Conservation (phyloP, 2,797 vertebrate genomes). For the Gallirallus australis region DNA sequence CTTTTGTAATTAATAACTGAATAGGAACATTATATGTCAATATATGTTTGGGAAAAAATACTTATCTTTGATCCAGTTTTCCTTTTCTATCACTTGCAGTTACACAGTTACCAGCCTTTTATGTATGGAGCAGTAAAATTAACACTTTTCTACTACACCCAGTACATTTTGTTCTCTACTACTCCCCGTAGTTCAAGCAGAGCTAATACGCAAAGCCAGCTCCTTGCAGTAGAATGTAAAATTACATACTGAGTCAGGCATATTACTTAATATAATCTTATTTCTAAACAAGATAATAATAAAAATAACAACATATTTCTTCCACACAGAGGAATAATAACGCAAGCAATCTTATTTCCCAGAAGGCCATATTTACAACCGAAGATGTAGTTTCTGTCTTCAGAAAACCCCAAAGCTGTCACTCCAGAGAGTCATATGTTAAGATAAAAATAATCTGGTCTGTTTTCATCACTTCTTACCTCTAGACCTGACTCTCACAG, state of each 20-base stretch:
- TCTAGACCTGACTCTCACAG: not conserved
- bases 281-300: slow-evolving; percentile 20
- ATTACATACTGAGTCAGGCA: not conserved
- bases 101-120: not conserved
- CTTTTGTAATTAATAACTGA: not conserved
- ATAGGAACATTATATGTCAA: not conserved
- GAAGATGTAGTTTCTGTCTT: not conserved
- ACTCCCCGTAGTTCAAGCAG: not conserved
- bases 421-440: not conserved
- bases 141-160: not conserved
- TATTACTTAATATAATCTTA: not conserved
- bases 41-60: not conserved
- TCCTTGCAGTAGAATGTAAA: not conserved
- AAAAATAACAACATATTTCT: slow-evolving; percentile 2
- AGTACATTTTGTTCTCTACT: not conserved
- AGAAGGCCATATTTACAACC: not conserved
- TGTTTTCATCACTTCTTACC: not conserved
- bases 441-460: not conserved
- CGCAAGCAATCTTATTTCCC: slow-evolving; percentile 16
- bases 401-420: not conserved
- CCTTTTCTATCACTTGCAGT: not conserved
- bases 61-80: not conserved
- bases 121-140: not conserved
- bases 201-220: not conserved
- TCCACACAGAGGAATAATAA: not conserved